These are phyloP conservation scores for Phortica variegata DNA, from an alignment of 1,140 invertebrate genomes.

Conservation along the genomic window DNA sequence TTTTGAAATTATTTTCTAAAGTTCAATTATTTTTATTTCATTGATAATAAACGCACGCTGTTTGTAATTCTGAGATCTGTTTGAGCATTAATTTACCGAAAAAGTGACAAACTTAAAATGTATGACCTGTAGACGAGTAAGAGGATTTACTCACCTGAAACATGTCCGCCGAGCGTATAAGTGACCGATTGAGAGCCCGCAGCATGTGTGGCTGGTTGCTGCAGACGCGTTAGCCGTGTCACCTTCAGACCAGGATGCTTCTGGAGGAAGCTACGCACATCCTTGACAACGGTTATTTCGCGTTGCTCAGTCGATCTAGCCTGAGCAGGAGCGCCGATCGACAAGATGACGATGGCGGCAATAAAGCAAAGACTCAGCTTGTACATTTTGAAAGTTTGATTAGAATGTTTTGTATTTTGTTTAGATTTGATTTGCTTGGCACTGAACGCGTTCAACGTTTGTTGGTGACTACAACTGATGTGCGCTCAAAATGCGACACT, in stretches of 20 bases:
- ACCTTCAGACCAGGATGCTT: constrained; percentile 35
- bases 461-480: no score
- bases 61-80: no score
- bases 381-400: constrained; percentile 20
- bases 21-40: no score
- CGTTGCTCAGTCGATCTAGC: constrained; percentile 10
- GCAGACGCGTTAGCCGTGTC: constrained; percentile 13
- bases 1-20: no score
- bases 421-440: no score
- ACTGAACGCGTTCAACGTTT: no score
- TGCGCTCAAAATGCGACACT: no score
- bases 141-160: constrained; percentile 28
- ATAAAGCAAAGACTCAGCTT: constrained; percentile 32
- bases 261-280: constrained; percentile 32
- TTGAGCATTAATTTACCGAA: no score
- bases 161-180: constrained; percentile 36
- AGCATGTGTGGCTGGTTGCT: constrained; percentile 7
- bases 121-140: no score
- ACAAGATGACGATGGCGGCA: constrained; percentile 31
- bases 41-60: no score
- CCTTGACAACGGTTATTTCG: constrained; percentile 30
- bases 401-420: no score
- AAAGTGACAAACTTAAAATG: no score
- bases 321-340: constrained; percentile 16
- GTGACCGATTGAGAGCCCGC: constrained; percentile 18